These are phyloP conservation scores for Aplochiton taeniatus DNA, from an alignment of 2,797 vertebrate species.

Conservation along the genomic window DNA sequence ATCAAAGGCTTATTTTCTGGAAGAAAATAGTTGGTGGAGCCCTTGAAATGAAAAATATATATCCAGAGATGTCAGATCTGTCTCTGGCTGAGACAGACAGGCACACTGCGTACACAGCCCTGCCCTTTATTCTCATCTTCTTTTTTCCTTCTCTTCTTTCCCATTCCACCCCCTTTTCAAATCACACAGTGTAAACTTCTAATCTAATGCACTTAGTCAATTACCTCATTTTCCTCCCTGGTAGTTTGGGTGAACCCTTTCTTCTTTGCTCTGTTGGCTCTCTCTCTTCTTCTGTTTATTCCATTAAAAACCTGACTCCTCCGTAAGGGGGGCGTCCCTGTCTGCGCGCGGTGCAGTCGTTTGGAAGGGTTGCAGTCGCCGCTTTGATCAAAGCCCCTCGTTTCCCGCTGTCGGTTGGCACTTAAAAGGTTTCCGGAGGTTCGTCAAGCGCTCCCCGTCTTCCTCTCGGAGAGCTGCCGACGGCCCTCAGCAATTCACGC, in stretches of 20 bases:
- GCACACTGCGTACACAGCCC: neutral
- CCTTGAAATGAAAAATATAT: too few relatives aligned
- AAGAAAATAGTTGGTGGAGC: too few relatives aligned
- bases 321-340: neutral
- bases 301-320: slow-evolving; percentile 27
- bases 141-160: slow-evolving; percentile 1
- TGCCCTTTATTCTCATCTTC: slow-evolving; percentile 3
- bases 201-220: too few relatives aligned
- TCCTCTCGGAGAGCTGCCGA: too few relatives aligned
- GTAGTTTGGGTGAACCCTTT: slow-evolving; percentile 21
- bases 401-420: slow-evolving; percentile 3
- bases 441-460: neutral
- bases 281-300: slow-evolving; percentile 23
- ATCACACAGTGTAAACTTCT: too few relatives aligned
- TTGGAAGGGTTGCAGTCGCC: slow-evolving; percentile 14
- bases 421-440: slow-evolving; percentile 18
- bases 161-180: neutral
- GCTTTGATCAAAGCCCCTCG: slow-evolving; percentile 23
- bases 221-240: neutral
- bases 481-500: too few relatives aligned
- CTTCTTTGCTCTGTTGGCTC: slow-evolving; percentile 24
- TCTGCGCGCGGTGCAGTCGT: slow-evolving; percentile 12
- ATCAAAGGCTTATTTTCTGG: too few relatives aligned
- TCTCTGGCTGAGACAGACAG: too few relatives aligned
- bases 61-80: too few relatives aligned